Conservation (phyloP, 2,113 vertebrate genomes). For the Chitala chitala region DNA sequence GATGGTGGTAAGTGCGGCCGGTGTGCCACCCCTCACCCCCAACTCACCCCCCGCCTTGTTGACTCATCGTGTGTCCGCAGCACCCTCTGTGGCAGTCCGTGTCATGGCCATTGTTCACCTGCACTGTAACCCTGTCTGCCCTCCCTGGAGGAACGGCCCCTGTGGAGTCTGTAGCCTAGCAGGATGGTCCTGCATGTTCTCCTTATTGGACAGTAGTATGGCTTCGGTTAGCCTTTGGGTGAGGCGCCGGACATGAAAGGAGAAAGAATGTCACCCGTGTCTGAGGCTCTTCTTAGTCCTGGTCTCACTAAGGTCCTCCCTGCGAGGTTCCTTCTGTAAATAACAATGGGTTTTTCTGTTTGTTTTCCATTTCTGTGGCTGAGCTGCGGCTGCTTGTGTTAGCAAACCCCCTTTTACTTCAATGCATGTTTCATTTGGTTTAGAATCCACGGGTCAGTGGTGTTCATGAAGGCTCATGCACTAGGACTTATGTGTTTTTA, state of each 20-base stretch:
- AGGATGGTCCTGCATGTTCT: not conserved
- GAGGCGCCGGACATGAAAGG: not conserved
- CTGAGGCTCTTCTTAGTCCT: not conserved
- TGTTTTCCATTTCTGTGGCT: conserved; percentile 37
- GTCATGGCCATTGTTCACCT: conserved; percentile 19
- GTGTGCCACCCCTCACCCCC: too few species aligned
- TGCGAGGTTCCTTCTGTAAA: conserved; percentile 3
- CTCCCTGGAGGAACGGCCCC: not conserved
- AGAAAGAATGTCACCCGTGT: conserved; percentile 13
- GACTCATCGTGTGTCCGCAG: conserved; percentile 36
- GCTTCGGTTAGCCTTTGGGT: not conserved
- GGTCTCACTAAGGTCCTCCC: not conserved
- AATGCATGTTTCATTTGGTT: not conserved
- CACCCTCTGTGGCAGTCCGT: conserved; percentile 37
- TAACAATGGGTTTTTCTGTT: conserved; percentile 21
- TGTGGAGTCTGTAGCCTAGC: not conserved
- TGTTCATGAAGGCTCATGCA: not conserved
- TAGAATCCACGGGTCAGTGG: not conserved
- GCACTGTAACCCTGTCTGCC: not conserved
- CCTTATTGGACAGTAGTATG: not conserved
- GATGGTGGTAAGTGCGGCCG: conserved; percentile 69
- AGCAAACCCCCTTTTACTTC: not conserved
- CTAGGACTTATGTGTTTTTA: not conserved
- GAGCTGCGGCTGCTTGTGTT: too few species aligned
- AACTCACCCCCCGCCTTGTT: not conserved